Percentiles rank a stretch among this genome's conserved stretches.
Conservation (phyloP, 92 coral and sea anemone species). For the Paramuricea clavata region DNA sequence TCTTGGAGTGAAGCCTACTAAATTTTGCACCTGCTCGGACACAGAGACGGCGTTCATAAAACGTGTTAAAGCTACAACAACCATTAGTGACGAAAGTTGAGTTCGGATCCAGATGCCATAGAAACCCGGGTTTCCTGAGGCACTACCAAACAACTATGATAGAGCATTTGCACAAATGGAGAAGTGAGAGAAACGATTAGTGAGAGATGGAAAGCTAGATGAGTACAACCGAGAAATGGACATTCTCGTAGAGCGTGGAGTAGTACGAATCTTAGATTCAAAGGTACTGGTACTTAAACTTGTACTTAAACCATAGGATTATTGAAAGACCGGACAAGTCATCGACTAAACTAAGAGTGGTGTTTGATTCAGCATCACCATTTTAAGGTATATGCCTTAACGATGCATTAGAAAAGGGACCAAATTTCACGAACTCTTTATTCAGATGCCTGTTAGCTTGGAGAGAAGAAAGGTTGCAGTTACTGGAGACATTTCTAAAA, state of each 20-base stretch:
- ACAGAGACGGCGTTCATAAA: no score
- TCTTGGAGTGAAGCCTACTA: no score
- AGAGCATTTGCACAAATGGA: background rate
- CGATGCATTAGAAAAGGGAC: conserved; percentile 1
- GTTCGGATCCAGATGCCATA: background rate
- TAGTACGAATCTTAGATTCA: background rate
- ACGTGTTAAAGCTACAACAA: background rate
- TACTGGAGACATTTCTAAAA: background rate
- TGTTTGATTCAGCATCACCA: background rate
- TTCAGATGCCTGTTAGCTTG: background rate
- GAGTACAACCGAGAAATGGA: conserved; percentile 1
- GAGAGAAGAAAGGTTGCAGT: conserved; percentile 3
- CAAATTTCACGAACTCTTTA: conserved; percentile 1
- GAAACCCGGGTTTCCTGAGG: conserved; percentile 8
- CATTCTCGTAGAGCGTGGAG: background rate
- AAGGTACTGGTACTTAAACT: no score
- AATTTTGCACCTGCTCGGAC: no score
- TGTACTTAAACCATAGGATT: background rate
- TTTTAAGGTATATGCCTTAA: background rate
- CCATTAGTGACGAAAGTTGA: background rate
- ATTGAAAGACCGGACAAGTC: background rate
- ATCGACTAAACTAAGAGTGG: background rate
- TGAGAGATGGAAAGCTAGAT: background rate
- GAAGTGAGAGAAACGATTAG: background rate
- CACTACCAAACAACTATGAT: conserved; percentile 3